Evolutionary conservation across 2,113 vertebrate genomes (phyloP).

Genomic region (Hyla sarda): DNA sequence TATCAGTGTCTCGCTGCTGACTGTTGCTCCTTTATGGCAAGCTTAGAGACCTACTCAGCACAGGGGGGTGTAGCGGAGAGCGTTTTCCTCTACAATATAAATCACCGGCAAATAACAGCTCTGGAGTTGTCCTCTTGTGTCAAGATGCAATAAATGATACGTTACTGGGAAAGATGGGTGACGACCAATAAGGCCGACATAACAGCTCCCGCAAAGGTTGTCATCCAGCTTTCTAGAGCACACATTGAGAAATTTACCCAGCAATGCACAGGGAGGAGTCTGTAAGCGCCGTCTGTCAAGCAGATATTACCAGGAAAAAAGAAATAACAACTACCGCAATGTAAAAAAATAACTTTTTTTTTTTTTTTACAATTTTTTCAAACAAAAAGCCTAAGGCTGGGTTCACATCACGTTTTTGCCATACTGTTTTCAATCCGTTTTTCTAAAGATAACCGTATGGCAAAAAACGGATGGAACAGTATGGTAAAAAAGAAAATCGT

Average conservation of each 20-base stretch:
- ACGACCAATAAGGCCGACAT: not conserved
- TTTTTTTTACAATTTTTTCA: too few species aligned
- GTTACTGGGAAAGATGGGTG: not conserved
- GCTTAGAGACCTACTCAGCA: not conserved
- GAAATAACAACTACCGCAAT: too few species aligned
- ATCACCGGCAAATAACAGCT: not conserved
- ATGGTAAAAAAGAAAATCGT: too few species aligned
- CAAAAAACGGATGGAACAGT: too few species aligned
- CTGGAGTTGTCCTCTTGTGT: not conserved
- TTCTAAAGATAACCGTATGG: too few species aligned
- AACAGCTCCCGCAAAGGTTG: not conserved
- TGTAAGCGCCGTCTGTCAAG: too few species aligned
- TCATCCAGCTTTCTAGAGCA: not conserved
- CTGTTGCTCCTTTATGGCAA: conserved; percentile 1
- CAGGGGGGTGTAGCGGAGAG: not conserved
- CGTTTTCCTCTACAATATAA: not conserved
- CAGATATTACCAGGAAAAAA: too few species aligned
- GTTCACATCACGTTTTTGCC: too few species aligned
- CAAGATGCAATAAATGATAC: not conserved
- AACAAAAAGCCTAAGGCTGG: too few species aligned
- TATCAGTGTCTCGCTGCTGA: not conserved
- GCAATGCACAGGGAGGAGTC: not conserved
- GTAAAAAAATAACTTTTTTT: too few species aligned
- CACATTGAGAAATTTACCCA: not conserved
- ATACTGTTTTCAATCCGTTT: too few species aligned